A percentile compares a stretch with the other conserved stretches of the same genome.
Evolutionary conservation across 2,797 vertebrate genomes (phyloP).

Genomic region (Acomys russatus): DNA sequence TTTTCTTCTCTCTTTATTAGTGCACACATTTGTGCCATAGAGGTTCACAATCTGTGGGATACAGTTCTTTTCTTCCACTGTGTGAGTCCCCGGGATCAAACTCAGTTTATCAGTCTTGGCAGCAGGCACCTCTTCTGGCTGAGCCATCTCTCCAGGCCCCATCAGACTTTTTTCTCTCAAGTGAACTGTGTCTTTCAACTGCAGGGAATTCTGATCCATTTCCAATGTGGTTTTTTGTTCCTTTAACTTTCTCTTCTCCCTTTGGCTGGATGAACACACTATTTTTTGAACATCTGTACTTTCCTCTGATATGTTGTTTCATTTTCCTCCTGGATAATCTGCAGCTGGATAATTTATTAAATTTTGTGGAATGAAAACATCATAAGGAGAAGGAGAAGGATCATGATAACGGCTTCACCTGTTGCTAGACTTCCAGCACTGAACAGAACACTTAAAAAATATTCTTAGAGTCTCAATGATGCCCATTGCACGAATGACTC

Average conservation of each 20-base stretch:
- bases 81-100: no score
- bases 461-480: background rate
- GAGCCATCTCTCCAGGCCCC: background rate
- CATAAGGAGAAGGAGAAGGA: background rate
- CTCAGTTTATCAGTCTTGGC: background rate
- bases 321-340: background rate
- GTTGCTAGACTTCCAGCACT: background rate
- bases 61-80: background rate
- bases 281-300: background rate
- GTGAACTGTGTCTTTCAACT: background rate
- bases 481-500: background rate
- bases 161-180: background rate
- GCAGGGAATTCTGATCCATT: background rate
- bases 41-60: rapidly evolving
- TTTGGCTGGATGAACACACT: background rate
- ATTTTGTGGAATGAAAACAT: background rate
- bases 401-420: background rate
- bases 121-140: no score
- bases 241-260: background rate
- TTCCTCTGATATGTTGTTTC: background rate
- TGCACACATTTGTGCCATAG: background rate
- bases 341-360: background rate
- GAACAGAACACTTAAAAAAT: background rate
- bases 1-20: background rate
- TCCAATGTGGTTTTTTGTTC: background rate